Evolutionary conservation across 2,113 vertebrate genomes (phyloP), one percentile per base, ranked within the genome.

Genomic region (Hymenochirus boettgeri): DNA sequence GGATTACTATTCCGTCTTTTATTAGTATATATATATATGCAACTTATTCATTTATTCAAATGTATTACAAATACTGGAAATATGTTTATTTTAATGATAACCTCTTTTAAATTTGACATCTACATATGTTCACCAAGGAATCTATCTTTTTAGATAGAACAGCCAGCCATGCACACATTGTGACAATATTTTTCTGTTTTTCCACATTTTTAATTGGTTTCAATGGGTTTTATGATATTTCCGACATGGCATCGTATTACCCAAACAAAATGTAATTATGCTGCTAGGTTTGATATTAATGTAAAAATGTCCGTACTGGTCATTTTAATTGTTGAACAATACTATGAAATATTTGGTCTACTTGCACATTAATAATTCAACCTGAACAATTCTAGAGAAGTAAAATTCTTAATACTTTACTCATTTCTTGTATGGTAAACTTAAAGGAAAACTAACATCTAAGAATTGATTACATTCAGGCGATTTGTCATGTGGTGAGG

Each of bases 201-300:
- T 26, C 50, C 55, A 59, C 33, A 23, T 51, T 42, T 66, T 57
- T 58, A 66, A 58, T 65, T 66, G 64, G 64, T 66, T 66, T 66
- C 56, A 39, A 4, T 66, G 64, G 64, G 64, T 58, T 58, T 66
- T 59, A 50, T 5, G 12, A 24, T 25, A 39, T 66, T 58, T 59
- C 50, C 58, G 52, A 66, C 24, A 51, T 12, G 35, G 59, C 52
- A 59, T 51, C 59, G 23, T 29, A 51, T 48, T 57, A 50, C 29
- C 39, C 62, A 50, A 29, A 57, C 56, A 59, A 35, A 58, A 58
- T 31, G 26, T 58, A 66, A 66, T 66, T 51, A 58, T 59, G 31
- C 55, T 27, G 39, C 21, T 6, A 57, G 29, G 42, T 57, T 48
- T 35, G 13, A 18, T 23, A 56, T 65, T 65, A 57, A 65, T 65